A percentile compares a stretch with the other conserved stretches of the same genome.
Conservation (phyloP, 2,888 invertebrate genomes). For the Pterobdella sp. region DNA sequence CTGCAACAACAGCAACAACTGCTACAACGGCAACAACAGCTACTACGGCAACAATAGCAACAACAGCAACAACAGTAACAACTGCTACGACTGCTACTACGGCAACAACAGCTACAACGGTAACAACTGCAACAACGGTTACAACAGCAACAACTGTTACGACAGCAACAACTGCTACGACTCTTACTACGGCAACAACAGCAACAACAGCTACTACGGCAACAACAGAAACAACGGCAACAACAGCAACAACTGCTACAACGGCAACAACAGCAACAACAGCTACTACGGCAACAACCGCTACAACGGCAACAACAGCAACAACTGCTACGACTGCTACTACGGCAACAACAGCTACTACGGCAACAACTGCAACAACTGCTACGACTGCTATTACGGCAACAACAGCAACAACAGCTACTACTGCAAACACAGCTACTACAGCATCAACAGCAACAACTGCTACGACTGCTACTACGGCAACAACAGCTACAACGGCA, state of each 20-base stretch:
- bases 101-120: background rate
- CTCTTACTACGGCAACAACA: background rate
- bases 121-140: background rate
- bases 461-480: background rate
- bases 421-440: constrained; percentile 4
- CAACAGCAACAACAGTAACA: too few species aligned
- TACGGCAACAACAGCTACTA: background rate
- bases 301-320: constrained; percentile 14
- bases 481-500: background rate
- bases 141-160: background rate
- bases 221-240: background rate
- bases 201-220: background rate
- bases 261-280: background rate
- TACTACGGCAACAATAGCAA: constrained; percentile 1
- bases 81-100: background rate
- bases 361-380: background rate
- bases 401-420: background rate
- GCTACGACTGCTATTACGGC: background rate
- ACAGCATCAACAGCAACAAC: background rate
- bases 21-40: constrained; percentile 18
- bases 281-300: background rate
- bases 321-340: constrained; percentile 3
- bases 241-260: background rate
- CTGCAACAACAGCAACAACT: background rate
- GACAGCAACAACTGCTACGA: background rate